phyloP scores from a whole-genome alignment of 2,113 vertebrate species.

The Zapornia atra region DNA sequence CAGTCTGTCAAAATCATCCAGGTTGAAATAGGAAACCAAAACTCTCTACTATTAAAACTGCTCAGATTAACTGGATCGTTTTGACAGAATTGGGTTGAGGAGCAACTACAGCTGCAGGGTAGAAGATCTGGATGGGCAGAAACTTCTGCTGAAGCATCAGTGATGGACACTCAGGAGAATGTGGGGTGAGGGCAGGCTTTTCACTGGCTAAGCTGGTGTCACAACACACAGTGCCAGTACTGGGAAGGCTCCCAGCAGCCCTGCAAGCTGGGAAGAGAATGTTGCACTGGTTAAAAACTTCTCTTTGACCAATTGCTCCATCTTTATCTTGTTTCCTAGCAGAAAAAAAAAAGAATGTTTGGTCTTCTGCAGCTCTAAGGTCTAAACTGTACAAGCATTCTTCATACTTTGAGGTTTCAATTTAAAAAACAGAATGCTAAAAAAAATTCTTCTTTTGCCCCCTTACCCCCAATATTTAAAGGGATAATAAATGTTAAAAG shows the following conservation, averaged over 20 bases:
- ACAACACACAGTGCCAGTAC: background rate
- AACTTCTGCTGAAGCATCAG: background rate
- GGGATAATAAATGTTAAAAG: background rate
- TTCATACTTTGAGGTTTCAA: background rate
- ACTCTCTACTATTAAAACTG: background rate
- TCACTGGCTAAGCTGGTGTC: background rate
- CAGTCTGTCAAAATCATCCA: constrained; percentile 59
- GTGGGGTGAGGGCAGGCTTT: background rate
- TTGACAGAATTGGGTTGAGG: constrained; percentile 55
- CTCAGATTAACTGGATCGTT: background rate
- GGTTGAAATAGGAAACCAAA: background rate
- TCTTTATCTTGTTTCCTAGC: background rate
- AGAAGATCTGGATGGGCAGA: background rate
- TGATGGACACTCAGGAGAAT: rapidly evolving
- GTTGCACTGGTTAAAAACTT: background rate
- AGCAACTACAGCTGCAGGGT: background rate
- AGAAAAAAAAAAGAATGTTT: background rate
- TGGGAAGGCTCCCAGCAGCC: background rate
- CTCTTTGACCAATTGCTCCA: background rate
- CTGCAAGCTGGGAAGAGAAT: background rate
- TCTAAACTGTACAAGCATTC: background rate
- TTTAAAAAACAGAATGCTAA: background rate
- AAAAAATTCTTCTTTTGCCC: background rate
- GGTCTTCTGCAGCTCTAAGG: background rate
- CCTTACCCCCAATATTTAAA: background rate